Percentiles rank a stretch among this genome's conserved stretches.
Evolutionary conservation across 1,140 invertebrate species (phyloP).

Genomic region (Atta texana): DNA sequence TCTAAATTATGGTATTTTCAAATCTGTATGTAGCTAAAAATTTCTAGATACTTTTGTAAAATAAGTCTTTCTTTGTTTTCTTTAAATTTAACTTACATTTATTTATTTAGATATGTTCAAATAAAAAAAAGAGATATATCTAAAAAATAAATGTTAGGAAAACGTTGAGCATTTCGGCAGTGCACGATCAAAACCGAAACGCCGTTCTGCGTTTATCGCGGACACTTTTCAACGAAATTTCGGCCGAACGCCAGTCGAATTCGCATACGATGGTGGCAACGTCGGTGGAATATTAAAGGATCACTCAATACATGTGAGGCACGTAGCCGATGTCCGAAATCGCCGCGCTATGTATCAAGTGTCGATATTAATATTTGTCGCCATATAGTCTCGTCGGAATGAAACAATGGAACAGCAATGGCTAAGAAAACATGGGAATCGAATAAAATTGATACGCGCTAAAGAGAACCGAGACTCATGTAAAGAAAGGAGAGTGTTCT

Average conservation of each 20-base stretch:
- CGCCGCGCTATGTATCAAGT: conserved; percentile 68
- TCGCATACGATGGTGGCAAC: conserved; percentile 69
- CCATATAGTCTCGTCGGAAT: conserved; percentile 39
- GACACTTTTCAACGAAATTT: conserved; percentile 54
- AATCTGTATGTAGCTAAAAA: too few species aligned
- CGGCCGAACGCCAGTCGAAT: conserved; percentile 46
- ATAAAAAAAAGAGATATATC: background rate
- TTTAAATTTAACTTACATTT: background rate
- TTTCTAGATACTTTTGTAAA: too few species aligned
- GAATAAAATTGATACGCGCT: conserved; percentile 60
- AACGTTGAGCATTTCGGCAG: background rate
- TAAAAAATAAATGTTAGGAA: background rate
- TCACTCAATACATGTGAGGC: conserved; percentile 65
- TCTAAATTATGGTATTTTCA: too few species aligned
- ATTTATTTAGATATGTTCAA: background rate
- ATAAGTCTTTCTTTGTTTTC: too few species aligned
- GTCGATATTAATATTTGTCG: conserved; percentile 73
- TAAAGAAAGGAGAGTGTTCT: conserved; percentile 1
- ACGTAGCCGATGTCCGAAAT: conserved; percentile 63
- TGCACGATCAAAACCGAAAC: conserved; percentile 5
- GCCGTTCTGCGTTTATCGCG: conserved; percentile 28
- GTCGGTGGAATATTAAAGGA: conserved; percentile 75
- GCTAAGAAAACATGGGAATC: conserved; percentile 23
- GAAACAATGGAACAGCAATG: background rate
- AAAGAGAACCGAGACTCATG: background rate